phyloP scores from a whole-genome alignment of 1,140 invertebrate genomes.

The Drosophila arizonae region DNA sequence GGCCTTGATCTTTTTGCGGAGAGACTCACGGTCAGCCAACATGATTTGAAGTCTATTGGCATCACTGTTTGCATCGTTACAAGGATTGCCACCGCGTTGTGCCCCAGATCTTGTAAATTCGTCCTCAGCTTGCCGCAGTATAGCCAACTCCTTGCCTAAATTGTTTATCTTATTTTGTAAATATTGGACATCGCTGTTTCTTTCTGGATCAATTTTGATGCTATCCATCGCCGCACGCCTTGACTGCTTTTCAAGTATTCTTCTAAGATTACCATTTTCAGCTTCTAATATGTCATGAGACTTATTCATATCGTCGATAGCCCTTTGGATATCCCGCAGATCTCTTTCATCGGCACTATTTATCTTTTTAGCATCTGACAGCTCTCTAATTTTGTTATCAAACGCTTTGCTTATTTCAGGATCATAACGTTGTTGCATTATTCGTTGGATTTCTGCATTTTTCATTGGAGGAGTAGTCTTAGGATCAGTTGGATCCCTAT shows the following conservation, averaged over 20 bases:
- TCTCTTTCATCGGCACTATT: conserved; percentile 58
- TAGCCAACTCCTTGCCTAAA: conserved; percentile 59
- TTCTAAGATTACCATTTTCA: conserved; percentile 66
- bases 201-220: conserved; percentile 62
- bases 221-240: conserved; percentile 49
- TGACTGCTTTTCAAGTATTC: conserved; percentile 68
- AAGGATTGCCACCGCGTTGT: not conserved
- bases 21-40: conserved; percentile 59
- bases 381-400: conserved; percentile 60
- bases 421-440: conserved; percentile 68
- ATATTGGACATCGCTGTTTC: conserved; percentile 59
- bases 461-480: conserved; percentile 39
- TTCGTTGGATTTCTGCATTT: conserved; percentile 62
- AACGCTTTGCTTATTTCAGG: conserved; percentile 50
- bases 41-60: conserved; percentile 54
- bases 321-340: conserved; percentile 40
- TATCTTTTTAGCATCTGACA: conserved; percentile 58
- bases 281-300: conserved; percentile 64
- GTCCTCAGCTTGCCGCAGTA: conserved; percentile 66
- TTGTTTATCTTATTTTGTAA: conserved; percentile 64
- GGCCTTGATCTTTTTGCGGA: conserved; percentile 54
- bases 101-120: conserved; percentile 30
- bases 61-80: conserved; percentile 43
- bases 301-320: conserved; percentile 72
- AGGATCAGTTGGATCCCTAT: conserved; percentile 42